phyloP scores from a whole-genome alignment of 2,888 invertebrate genomes.

The Colletes collaris region DNA sequence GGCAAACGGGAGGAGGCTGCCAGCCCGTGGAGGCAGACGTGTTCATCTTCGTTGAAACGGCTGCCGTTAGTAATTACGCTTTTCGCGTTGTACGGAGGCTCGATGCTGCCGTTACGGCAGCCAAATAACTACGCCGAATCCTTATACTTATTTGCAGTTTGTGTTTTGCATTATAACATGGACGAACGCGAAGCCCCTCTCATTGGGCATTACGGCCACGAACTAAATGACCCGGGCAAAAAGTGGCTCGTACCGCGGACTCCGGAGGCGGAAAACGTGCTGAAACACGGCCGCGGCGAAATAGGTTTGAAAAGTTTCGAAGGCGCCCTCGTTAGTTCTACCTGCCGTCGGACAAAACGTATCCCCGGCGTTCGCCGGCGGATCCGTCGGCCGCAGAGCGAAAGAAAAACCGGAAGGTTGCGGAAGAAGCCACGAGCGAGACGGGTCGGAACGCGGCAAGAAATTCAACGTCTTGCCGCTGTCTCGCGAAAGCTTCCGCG shows the following conservation, averaged over 20 bases:
- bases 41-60: conserved; percentile 69
- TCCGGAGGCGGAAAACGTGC: not conserved
- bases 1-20: conserved; percentile 9
- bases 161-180: conserved; percentile 40
- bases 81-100: conserved; percentile 64
- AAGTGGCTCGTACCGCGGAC: conserved; percentile 14
- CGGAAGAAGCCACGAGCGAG: not conserved
- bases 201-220: conserved; percentile 4
- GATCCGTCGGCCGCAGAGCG: conserved; percentile 10
- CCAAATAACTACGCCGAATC: conserved; percentile 52
- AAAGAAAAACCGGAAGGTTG: conserved; percentile 31
- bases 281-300: conserved; percentile 25
- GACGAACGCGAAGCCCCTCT: conserved; percentile 11
- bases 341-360: conserved; percentile 54
- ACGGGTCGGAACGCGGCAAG: conserved; percentile 19
- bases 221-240: conserved; percentile 38
- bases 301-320: conserved; percentile 57
- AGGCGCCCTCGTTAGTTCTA: conserved; percentile 55
- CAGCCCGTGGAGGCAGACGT: conserved; percentile 54
- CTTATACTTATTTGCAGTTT: conserved; percentile 47
- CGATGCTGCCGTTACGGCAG: conserved; percentile 34
- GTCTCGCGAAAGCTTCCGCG: conserved; percentile 52
- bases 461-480: conserved; percentile 55
- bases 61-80: conserved; percentile 74
- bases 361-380: not conserved